A percentile compares a stretch with the other conserved stretches of the same genome.
phyloP scores from a whole-genome alignment of 2,888 invertebrate species.

The Idaea aversata region DNA sequence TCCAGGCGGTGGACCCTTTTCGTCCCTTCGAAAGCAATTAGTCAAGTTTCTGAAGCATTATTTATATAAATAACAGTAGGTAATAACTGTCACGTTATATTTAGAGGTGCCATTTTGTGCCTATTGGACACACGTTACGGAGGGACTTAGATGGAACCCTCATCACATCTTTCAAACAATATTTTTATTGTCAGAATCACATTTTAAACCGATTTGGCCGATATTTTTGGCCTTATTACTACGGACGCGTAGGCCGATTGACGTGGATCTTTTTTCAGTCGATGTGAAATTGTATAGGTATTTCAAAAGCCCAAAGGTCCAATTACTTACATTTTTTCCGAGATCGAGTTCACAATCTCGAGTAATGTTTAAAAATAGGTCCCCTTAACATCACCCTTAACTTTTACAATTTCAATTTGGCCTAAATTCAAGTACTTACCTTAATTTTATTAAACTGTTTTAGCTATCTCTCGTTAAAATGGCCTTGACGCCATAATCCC shows the following conservation, averaged over 20 bases:
- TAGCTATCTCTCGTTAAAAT: neutral
- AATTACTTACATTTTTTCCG: neutral
- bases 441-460: neutral
- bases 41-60: constrained; percentile 16
- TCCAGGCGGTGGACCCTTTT: constrained; percentile 10
- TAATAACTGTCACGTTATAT: constrained; percentile 19
- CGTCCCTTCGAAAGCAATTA: constrained; percentile 20
- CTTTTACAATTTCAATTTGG: no score
- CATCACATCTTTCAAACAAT: constrained; percentile 34
- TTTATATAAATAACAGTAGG: constrained; percentile 26
- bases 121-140: neutral
- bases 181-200: constrained; percentile 29
- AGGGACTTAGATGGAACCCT: constrained; percentile 24
- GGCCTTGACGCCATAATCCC: neutral
- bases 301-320: neutral
- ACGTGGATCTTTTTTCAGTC: neutral
- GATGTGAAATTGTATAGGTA: neutral
- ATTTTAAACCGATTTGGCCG: neutral
- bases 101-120: constrained; percentile 6
- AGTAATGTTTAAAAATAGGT: no score
- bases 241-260: neutral
- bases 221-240: neutral
- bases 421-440: no score
- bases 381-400: no score
- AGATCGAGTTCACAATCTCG: neutral